Percentiles rank a stretch among this genome's conserved stretches.
These are phyloP conservation scores for Petrolisthes manimaculis DNA, from an alignment of 2,888 invertebrate species.

Conservation along the genomic window DNA sequence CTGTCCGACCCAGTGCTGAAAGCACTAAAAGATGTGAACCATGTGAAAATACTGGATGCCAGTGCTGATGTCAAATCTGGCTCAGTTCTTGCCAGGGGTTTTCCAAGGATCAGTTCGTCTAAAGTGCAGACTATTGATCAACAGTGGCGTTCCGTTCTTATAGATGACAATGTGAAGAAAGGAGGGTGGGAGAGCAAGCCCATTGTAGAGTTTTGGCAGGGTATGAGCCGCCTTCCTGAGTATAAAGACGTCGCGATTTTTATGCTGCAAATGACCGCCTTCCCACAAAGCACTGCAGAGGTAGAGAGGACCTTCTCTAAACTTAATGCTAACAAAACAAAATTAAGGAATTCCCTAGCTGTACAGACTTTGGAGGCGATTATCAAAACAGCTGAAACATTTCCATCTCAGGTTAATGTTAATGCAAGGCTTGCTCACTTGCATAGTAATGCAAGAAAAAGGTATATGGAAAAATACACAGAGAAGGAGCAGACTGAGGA, in stretches of 20 bases:
- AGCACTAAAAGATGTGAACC: conserved; percentile 28
- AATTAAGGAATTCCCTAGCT: conserved; percentile 25
- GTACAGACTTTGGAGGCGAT: conserved; percentile 23
- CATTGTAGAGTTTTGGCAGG: conserved; percentile 27
- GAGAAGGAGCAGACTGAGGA: conserved; percentile 22
- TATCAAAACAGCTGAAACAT: conserved; percentile 25
- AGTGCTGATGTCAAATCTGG: conserved; percentile 24
- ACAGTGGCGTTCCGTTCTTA: conserved; percentile 34
- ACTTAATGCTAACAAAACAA: conserved; percentile 31
- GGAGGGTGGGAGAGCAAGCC: conserved; percentile 39
- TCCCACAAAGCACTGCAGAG: conserved; percentile 30
- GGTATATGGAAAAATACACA: conserved; percentile 28
- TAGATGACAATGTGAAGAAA: conserved; percentile 40
- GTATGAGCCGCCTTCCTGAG: conserved; percentile 22
- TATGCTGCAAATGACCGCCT: conserved; percentile 36
- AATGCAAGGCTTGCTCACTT: conserved; percentile 20
- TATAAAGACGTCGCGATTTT: conserved; percentile 34
- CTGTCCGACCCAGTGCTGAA: conserved; percentile 32
- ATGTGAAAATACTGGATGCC: conserved; percentile 27
- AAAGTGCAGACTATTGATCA: conserved; percentile 36
- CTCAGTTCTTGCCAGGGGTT: conserved; percentile 23
- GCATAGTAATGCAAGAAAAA: conserved; percentile 24
- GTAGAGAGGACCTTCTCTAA: conserved; percentile 39
- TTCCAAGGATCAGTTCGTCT: conserved; percentile 32
- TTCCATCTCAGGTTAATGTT: conserved; percentile 21